These are phyloP conservation scores for Tineola bisselliella DNA, from an alignment of 2,888 invertebrate species.

Conservation along the genomic window DNA sequence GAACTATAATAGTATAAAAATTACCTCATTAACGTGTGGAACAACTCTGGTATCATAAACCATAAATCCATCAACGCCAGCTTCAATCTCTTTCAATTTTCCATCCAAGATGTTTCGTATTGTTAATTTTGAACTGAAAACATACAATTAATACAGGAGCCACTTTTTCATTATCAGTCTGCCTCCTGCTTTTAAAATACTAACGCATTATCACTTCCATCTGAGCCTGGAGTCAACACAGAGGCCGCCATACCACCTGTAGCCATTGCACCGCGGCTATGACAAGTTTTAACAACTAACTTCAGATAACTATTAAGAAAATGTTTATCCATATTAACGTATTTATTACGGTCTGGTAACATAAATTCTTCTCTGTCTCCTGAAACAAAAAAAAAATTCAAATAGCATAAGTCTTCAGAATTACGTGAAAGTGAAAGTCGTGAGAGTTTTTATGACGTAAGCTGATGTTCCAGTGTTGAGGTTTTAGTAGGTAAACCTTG, in stretches of 20 bases:
- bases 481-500: too few relatives aligned
- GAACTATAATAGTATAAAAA: neutral
- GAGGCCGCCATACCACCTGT: slow-evolving; percentile 77
- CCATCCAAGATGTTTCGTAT: slow-evolving; percentile 54
- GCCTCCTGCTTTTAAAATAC: slow-evolving; percentile 19
- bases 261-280: slow-evolving; percentile 69
- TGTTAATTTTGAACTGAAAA: slow-evolving; percentile 43
- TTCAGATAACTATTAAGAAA: slow-evolving; percentile 72
- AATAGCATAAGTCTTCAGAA: neutral
- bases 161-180: too few relatives aligned
- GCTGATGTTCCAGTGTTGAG: too few relatives aligned
- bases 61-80: slow-evolving; percentile 75
- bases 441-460: too few relatives aligned
- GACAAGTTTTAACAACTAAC: slow-evolving; percentile 68
- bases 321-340: slow-evolving; percentile 71
- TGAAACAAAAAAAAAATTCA: slow-evolving; percentile 21
- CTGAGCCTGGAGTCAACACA: slow-evolving; percentile 52
- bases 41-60: slow-evolving; percentile 73
- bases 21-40: slow-evolving; percentile 64
- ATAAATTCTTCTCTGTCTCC: slow-evolving; percentile 68
- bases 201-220: slow-evolving; percentile 38
- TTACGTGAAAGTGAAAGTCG: neutral
- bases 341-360: slow-evolving; percentile 74
- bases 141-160: too few relatives aligned
- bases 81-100: slow-evolving; percentile 66